A percentile compares a stretch with the other conserved stretches of the same genome.
These are phyloP conservation scores for Luperina testacea DNA, from an alignment of 2,888 invertebrate species.

Conservation along the genomic window DNA sequence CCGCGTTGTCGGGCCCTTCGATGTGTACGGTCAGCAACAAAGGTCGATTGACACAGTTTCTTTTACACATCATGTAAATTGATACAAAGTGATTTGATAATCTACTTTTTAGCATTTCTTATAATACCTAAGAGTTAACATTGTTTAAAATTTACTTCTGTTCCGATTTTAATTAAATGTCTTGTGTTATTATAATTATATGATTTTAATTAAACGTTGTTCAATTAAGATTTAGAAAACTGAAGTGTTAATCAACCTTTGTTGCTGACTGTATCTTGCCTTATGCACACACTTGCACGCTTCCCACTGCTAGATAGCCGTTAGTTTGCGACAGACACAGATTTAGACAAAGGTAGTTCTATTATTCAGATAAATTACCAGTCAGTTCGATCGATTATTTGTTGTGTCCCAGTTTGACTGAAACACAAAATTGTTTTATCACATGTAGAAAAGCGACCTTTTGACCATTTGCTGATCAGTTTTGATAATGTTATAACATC, in stretches of 20 bases:
- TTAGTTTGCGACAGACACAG: slow-evolving; percentile 34
- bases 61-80: too few relatives aligned
- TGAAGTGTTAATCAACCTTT: too few relatives aligned
- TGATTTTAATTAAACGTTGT: too few relatives aligned
- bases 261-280: slow-evolving; percentile 28
- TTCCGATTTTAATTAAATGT: too few relatives aligned
- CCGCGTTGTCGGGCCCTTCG: slow-evolving; percentile 37
- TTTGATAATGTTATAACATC: background rate
- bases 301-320: slow-evolving; percentile 25
- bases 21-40: slow-evolving; percentile 29
- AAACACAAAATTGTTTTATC: background rate
- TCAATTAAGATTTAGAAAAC: too few relatives aligned
- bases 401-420: background rate
- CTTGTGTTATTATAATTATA: too few relatives aligned
- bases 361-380: background rate
- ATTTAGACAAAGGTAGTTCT: slow-evolving; percentile 6
- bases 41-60: too few relatives aligned
- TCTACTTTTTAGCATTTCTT: too few relatives aligned
- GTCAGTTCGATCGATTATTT: background rate
- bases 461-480: background rate
- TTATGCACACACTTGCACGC: slow-evolving; percentile 62
- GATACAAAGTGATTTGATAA: too few relatives aligned
- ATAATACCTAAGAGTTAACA: too few relatives aligned
- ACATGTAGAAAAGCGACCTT: background rate
- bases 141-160: too few relatives aligned